Evolutionary conservation across 2,888 invertebrate genomes (phyloP), one percentile per base, ranked within the genome.

Genomic region (Limulus polyphemus): DNA sequence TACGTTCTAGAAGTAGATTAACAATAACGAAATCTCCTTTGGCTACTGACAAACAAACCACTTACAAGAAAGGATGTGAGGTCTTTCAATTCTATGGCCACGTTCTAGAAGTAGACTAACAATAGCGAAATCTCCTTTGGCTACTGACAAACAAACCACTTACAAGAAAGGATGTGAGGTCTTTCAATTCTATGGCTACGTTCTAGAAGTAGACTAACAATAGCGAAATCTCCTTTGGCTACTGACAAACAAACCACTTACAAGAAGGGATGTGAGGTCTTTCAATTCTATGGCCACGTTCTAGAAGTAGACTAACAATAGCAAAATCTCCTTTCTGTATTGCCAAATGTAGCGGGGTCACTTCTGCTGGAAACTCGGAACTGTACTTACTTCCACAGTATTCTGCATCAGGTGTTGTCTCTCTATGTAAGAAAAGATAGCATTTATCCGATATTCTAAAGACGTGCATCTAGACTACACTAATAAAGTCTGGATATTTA

Each of bases 1-100:
- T 83, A 49, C 86, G 77, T 50, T 81, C 79, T 13, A 85, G 78
- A 60, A 87, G 79, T 73, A 84, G 75, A 68, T 82, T 80, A 55
- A 87, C 83, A 55, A 86, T 81, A 72, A 86, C 84, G 71, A 83
- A 86, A 72, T 84, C 83, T 11, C 86, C 86, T 69, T n/a, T n/a
- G n/a, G n/a, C n/a, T n/a, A n/a, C 50, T 50, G 7, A 49, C 10
- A 46, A 13, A 72, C 67, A 50, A 74, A 56, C 5, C 16, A 60
- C 63, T 64, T 57, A 72, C 85, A 85, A 65, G 76, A 77, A 0
- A 83, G 81, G 1, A 78, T 74, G 74, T 87, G 86, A 0, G 86
- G 86, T 69, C 80, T 80, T 13, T 75, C 75, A 49, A 87, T 82
- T n/a, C 74, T 76, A 72, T 87, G 86, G 13, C 83, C 83, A 49